Evolutionary conservation across 2,797 vertebrate species (phyloP).

Genomic region (Threskiornis aethiopicus): DNA sequence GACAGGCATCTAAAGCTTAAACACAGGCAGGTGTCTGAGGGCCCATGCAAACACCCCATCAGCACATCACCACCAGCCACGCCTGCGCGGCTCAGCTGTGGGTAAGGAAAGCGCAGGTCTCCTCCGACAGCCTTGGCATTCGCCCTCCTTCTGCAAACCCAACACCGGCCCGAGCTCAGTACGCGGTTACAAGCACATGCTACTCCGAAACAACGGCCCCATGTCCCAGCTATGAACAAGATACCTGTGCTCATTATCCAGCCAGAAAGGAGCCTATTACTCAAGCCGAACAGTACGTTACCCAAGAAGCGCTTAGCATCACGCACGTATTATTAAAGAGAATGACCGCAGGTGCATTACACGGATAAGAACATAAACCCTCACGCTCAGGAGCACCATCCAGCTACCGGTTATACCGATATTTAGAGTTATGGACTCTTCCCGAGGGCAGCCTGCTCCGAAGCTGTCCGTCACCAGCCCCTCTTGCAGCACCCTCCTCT

Average conservation of each 20-base stretch:
- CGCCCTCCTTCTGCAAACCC: not conserved
- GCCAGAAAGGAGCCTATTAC: too few relatives aligned
- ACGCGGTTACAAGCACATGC: rapidly evolving
- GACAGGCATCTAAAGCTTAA: not conserved
- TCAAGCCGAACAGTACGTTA: rapidly evolving
- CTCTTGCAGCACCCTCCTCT: not conserved
- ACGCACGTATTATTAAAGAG: rapidly evolving
- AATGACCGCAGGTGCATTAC: not conserved
- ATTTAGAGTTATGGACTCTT: too few relatives aligned
- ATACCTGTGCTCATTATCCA: rapidly evolving
- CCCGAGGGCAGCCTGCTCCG: not conserved
- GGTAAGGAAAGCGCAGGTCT: not conserved
- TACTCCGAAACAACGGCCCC: not conserved
- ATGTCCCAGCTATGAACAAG: rapidly evolving
- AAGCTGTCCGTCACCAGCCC: not conserved
- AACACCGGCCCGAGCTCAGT: rapidly evolving
- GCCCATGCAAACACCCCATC: rapidly evolving
- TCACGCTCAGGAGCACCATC: not conserved
- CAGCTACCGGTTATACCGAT: rapidly evolving
- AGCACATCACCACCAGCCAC: not conserved
- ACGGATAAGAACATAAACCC: not conserved
- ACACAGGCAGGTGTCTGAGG: rapidly evolving
- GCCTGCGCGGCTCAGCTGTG: rapidly evolving
- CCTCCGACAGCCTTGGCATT: rapidly evolving
- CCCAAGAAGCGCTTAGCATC: not conserved